Percentiles rank a stretch among this genome's conserved stretches.
phyloP scores from a whole-genome alignment of 23 tunicate genomes.

The Ascidia mentula region DNA sequence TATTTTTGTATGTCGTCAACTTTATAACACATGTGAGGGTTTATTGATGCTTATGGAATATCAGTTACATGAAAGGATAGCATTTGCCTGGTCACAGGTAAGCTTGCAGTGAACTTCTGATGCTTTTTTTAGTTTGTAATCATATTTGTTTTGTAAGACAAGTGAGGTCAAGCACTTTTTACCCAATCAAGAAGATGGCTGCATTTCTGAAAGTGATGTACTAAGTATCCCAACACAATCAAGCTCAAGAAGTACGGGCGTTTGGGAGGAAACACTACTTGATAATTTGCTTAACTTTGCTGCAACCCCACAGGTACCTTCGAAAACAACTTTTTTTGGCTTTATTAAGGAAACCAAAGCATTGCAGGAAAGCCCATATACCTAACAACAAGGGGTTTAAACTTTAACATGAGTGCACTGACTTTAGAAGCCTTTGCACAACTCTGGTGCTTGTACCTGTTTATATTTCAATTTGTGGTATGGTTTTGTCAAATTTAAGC shows the following conservation, averaged over 20 bases:
- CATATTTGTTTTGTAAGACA: not conserved
- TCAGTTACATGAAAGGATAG: constrained; percentile 66
- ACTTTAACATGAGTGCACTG: too few species aligned
- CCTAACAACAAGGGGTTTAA: too few species aligned
- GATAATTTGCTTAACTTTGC: constrained; percentile 92
- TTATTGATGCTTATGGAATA: constrained; percentile 53
- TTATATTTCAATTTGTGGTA: too few species aligned
- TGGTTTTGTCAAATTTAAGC: too few species aligned
- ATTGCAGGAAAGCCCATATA: too few species aligned
- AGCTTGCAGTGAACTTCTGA: too few species aligned
- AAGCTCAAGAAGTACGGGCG: constrained; percentile 35
- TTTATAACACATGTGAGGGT: constrained; percentile 92
- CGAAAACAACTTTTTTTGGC: too few species aligned
- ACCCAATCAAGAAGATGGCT: not conserved
- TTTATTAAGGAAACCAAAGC: too few species aligned
- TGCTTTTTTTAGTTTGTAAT: too few species aligned
- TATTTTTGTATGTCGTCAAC: constrained; percentile 85
- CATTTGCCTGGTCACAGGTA: constrained; percentile 86
- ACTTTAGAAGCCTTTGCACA: too few species aligned
- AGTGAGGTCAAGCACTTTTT: not conserved
- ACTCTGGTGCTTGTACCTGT: too few species aligned
- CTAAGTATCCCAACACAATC: constrained; percentile 66
- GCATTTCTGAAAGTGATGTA: constrained; percentile 29
- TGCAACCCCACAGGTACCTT: constrained; percentile 86
- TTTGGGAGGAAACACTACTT: constrained; percentile 75